Conservation (phyloP, 2,797 vertebrate species). For the Cuniculus paca region DNA sequence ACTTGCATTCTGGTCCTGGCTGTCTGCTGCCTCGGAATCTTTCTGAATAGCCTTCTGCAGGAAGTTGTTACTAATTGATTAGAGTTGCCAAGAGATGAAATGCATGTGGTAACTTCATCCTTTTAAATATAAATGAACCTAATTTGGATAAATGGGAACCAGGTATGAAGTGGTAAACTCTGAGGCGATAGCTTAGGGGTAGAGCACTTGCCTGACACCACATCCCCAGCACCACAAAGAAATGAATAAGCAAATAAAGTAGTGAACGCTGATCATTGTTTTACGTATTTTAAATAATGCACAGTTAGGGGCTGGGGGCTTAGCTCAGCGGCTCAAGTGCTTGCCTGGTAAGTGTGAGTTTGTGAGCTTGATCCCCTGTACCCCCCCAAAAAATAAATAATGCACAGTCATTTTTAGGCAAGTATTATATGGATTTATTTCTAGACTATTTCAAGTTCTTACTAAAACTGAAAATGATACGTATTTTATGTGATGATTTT, state of each 20-base stretch:
- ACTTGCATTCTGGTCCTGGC: rapidly evolving
- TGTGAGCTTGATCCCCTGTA: no score
- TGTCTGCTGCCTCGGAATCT: background rate
- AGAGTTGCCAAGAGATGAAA: background rate
- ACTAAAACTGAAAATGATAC: background rate
- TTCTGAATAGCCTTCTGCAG: background rate
- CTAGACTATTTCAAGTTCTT: conserved; percentile 26
- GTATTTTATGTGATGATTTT: background rate
- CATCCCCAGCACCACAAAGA: background rate
- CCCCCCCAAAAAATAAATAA: no score
- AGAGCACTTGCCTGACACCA: background rate
- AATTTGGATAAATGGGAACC: background rate
- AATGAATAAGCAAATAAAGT: background rate
- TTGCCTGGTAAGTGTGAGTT: no score
- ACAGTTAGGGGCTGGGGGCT: no score
- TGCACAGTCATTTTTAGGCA: background rate
- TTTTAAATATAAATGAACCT: background rate
- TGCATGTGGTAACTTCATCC: background rate
- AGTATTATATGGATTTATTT: conserved; percentile 25
- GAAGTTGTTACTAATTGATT: conserved; percentile 12
- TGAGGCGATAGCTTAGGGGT: background rate
- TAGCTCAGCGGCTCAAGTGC: no score
- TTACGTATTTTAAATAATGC: conserved; percentile 43
- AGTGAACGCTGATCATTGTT: background rate
- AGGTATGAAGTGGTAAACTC: background rate